Percentiles rank a stretch among this genome's conserved stretches.
These are phyloP conservation scores for Daphoenositta chrysoptera DNA, from an alignment of 2,113 vertebrate species.

Conservation along the genomic window DNA sequence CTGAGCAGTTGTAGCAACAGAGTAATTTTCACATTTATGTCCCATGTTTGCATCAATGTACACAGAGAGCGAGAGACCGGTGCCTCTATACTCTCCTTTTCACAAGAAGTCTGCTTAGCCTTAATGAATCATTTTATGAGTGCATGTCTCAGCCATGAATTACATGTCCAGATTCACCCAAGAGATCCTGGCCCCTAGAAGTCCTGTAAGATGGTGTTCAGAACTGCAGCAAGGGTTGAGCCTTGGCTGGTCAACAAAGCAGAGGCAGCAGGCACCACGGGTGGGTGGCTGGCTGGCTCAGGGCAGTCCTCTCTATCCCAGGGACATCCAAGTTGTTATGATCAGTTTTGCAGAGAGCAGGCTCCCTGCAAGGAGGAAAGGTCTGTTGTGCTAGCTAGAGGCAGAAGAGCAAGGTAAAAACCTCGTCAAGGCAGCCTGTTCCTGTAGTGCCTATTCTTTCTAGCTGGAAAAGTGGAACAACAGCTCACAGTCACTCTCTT, in stretches of 20 bases:
- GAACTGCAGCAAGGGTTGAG: neutral
- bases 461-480: neutral
- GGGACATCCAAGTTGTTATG: neutral
- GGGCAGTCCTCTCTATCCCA: fast-evolving
- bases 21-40: neutral
- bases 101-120: neutral
- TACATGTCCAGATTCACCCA: neutral
- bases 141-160: neutral
- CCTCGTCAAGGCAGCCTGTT: fast-evolving
- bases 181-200: neutral
- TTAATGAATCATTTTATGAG: neutral
- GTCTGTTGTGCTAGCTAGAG: neutral
- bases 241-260: fast-evolving
- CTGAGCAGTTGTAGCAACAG: neutral
- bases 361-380: neutral
- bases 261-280: neutral
- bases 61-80: fast-evolving
- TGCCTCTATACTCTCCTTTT: neutral
- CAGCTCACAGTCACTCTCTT: neutral
- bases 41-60: neutral
- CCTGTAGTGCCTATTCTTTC: neutral
- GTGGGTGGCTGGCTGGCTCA: fast-evolving
- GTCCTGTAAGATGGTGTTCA: neutral
- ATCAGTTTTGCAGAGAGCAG: neutral
- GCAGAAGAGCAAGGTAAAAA: neutral